Conservation (phyloP, 2,888 invertebrate genomes). For the Acleris laterana region DNA sequence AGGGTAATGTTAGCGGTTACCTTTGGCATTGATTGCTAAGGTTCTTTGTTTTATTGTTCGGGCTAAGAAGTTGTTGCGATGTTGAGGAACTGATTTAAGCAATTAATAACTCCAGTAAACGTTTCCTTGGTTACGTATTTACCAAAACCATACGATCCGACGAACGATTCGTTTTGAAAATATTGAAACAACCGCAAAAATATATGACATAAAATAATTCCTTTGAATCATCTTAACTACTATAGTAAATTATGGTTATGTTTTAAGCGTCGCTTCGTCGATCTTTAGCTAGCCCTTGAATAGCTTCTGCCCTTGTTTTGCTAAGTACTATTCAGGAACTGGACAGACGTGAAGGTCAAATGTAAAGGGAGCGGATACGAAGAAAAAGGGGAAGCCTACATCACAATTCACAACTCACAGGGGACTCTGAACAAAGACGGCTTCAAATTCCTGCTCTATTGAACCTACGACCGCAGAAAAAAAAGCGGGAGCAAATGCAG, state of each 20-base stretch:
- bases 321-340: conserved; percentile 7
- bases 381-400: conserved; percentile 15
- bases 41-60: conserved; percentile 9
- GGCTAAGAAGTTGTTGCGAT: conserved; percentile 3
- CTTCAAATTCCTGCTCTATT: not conserved
- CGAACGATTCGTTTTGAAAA: too few species aligned
- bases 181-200: too few species aligned
- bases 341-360: conserved; percentile 9
- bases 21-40: conserved; percentile 21
- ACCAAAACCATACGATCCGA: too few species aligned
- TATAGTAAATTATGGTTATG: too few species aligned
- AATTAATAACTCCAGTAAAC: too few species aligned
- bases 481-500: conserved; percentile 2
- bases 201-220: too few species aligned
- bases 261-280: too few species aligned
- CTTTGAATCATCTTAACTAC: too few species aligned
- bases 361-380: conserved; percentile 9
- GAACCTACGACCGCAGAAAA: not conserved
- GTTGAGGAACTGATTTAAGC: too few species aligned
- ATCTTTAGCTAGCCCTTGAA: not conserved
- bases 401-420: conserved; percentile 1
- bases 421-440: conserved; percentile 5
- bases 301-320: conserved; percentile 2
- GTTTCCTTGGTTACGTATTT: too few species aligned
- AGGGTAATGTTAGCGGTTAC: conserved; percentile 32